These are phyloP conservation scores for Callosobruchus maculatus DNA, from an alignment of 2,888 invertebrate genomes.

Conservation along the genomic window DNA sequence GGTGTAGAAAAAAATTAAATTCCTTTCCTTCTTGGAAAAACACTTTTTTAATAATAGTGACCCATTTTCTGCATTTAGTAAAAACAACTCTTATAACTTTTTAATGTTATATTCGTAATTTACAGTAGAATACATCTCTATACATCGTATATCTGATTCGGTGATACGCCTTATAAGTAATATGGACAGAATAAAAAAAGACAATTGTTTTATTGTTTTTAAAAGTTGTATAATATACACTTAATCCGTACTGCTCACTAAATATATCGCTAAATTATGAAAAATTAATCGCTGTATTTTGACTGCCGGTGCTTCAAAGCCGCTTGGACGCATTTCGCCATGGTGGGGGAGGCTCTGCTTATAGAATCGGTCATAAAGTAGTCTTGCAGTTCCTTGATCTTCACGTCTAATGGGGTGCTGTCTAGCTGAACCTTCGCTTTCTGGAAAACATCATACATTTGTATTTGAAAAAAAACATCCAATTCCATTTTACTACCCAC, in stretches of 20 bases:
- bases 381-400: constrained; percentile 75
- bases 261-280: not conserved
- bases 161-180: not conserved
- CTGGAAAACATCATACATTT: constrained; percentile 36
- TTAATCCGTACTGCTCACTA: not conserved
- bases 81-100: no score
- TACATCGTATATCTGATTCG: not conserved
- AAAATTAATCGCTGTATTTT: constrained; percentile 23
- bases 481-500: no score
- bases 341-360: constrained; percentile 93
- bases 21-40: no score
- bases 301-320: constrained; percentile 67
- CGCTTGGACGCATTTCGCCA: constrained; percentile 97
- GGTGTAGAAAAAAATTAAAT: no score
- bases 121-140: not conserved
- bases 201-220: not conserved
- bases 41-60: no score
- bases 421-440: constrained; percentile 38
- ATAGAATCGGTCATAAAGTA: constrained; percentile 96
- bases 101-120: not conserved
- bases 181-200: not conserved
- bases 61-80: no score
- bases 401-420: constrained; percentile 61
- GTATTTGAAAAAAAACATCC: not conserved
- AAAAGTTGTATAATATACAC: not conserved